Evolutionary conservation across 2,888 invertebrate genomes (phyloP).

Genomic region (Trisateles emortualis): DNA sequence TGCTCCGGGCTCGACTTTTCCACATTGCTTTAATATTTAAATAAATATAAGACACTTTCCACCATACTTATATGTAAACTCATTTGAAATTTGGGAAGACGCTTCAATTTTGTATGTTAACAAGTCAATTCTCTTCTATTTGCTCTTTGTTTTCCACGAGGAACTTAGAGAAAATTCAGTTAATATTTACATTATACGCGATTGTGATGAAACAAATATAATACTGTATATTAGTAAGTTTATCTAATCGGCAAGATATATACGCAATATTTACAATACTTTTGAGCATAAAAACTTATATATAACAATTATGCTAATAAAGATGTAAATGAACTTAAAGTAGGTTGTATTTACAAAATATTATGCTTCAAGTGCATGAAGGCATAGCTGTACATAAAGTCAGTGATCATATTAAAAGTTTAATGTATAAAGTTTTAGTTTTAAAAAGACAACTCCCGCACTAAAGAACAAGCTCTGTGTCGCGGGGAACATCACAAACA

Average conservation of each 20-base stretch:
- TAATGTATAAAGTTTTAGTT: too few relatives aligned
- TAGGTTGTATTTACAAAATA: slow-evolving; percentile 46
- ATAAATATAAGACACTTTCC: too few relatives aligned
- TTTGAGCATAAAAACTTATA: slow-evolving; percentile 43
- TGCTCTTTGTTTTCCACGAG: slow-evolving; percentile 20
- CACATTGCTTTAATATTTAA: too few relatives aligned
- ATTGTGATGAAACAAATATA: slow-evolving; percentile 53
- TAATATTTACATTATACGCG: slow-evolving; percentile 46
- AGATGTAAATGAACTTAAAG: slow-evolving; percentile 33
- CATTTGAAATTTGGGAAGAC: too few relatives aligned
- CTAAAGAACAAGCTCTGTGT: too few relatives aligned
- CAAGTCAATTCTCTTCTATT: slow-evolving; percentile 5
- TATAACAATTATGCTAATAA: slow-evolving; percentile 33
- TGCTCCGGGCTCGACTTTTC: too few relatives aligned
- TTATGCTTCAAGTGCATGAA: slow-evolving; percentile 44
- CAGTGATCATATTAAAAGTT: slow-evolving; percentile 15
- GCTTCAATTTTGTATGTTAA: too few relatives aligned
- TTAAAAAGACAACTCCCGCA: too few relatives aligned
- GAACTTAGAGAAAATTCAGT: slow-evolving; percentile 35
- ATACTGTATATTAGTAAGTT: slow-evolving; percentile 66
- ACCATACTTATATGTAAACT: too few relatives aligned
- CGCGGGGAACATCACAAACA: too few relatives aligned
- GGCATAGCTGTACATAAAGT: slow-evolving; percentile 20
- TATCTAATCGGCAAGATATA: slow-evolving; percentile 66
- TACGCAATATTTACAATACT: slow-evolving; percentile 62